Base-by-base conservation (phyloP, 2,113 vertebrate genomes). In the Bufo gargarizans region DNA sequence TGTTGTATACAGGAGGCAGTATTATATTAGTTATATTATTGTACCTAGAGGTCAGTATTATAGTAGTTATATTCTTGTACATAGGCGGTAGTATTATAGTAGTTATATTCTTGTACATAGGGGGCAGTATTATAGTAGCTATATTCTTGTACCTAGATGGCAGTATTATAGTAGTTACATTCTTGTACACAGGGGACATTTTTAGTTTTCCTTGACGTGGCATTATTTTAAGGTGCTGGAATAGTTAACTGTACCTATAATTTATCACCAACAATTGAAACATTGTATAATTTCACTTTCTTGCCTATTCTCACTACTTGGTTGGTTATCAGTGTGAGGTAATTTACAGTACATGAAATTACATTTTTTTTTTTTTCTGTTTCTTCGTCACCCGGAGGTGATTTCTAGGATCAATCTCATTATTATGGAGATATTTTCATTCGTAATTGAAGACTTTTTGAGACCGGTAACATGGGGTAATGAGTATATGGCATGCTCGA, bases 381-480 rank as follows among this genome's bases (percentile, higher is more conserved):
- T 9, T 6, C 65, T 6, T 83, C 1, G 47, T 50, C 47, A 11
- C 81, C 61, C 49, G 12, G 20, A 49, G 16, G 82, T 55, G 49
- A 63, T 50, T 84, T 50, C 22, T 65, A 7, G 65, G 19, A 50
- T 43, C 22, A 53, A 20, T 63, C 11, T 49, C 43, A 83, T 83
- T 50, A 67, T 65, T 83, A n/a, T 61, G 81, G 43, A 82, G 43
- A 61, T 77, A 61, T 77, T 86, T 86, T 77, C 67, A 77, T 61
- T 77, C 45, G 43, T 59, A 86, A 63, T 50, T 65, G 61, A n/a
- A 77, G 55, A 22, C 47, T n/a, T 63, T 77, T 59, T 49, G 71
- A 61, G 56, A 63, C 14, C 16, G n/a, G 22, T 78, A 72, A 33
- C 47, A 67, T 65, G 61, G 11, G 1, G 22, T 87, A 87, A 81